Evolutionary conservation across 2,797 vertebrate species (phyloP), one percentile per base, ranked within the genome.

Genomic region (Lateolabrax maculatus): DNA sequence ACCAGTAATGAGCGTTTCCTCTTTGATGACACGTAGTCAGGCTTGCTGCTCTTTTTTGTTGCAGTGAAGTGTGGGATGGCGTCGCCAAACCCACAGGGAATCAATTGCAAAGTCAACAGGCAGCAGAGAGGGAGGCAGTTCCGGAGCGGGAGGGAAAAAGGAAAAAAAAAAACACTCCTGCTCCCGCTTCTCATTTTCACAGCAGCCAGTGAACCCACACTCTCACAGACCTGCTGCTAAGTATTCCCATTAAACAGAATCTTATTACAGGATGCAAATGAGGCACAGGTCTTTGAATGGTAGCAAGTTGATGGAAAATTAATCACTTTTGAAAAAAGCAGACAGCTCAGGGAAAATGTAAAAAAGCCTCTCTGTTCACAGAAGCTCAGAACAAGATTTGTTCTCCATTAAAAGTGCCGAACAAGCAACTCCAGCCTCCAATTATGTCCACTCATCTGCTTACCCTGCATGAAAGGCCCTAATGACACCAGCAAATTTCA

Each of bases 71-170:
- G 88, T 85, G 79, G 80, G 85, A 87, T 78, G 82, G 84, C 63
- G 79, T 86, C 65, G 87, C 56, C 87, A 83, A 90, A 90, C 81
- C 86, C 82, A 77, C 86, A 89, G 83, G n/a, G 84, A 93, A 86
- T 92, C 88, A 87, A 85, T 79, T 79, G 83, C 85, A 86, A 87
- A 91, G 87, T 92, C 92, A 90, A 92, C 79, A 93, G 73, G 85
- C 84, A 61, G 62, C 53, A 64, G 80, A 43, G 78, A 81, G n/a
- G 86, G 81, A 74, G 84, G 72, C 70, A 73, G 84, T 92, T 92
- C 90, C 88, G 83, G 88, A 90, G 87, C n/a, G 3, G 19, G 55
- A 34, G 75, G 62, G 36, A 31, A 71, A 43, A 52, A 44, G 53
- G 39, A 55, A 34, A 51, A 78, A 61, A 58, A 61, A 44, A 18